These are phyloP conservation scores for Nymphicus hollandicus DNA, from an alignment of 2,113 vertebrate genomes.

Conservation along the genomic window DNA sequence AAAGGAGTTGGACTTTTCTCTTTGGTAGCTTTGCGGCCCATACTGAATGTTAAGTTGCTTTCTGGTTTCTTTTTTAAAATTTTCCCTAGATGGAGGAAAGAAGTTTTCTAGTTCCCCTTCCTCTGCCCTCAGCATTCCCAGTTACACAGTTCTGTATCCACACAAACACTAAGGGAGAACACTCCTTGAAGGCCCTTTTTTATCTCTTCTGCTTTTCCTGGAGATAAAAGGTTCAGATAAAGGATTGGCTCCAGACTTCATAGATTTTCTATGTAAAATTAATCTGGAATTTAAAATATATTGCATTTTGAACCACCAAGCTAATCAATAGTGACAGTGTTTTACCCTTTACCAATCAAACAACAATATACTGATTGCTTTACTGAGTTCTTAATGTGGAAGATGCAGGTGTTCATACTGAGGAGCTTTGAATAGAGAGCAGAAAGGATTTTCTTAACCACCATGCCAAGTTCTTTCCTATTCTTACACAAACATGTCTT, in stretches of 20 bases:
- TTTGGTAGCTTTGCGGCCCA: neutral
- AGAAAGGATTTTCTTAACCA: neutral
- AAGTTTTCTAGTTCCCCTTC: neutral
- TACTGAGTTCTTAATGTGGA: neutral
- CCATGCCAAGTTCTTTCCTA: neutral
- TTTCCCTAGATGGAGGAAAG: neutral
- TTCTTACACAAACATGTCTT: neutral
- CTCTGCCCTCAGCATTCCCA: neutral
- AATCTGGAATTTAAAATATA: neutral
- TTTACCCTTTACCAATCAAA: neutral
- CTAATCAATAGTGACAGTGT: neutral
- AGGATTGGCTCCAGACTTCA: neutral
- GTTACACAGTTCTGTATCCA: neutral
- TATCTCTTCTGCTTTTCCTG: neutral
- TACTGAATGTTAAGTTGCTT: neutral
- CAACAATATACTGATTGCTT: neutral
- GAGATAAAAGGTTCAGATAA: neutral
- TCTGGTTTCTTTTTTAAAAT: neutral
- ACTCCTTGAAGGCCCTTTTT: fast-evolving
- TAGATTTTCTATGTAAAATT: neutral
- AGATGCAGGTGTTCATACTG: neutral
- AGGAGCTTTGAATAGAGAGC: neutral
- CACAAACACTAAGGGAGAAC: neutral
- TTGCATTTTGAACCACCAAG: neutral
- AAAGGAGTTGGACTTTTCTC: neutral